Base-by-base conservation (phyloP, 2,888 invertebrate genomes). In the Schizaphis graminum region DNA sequence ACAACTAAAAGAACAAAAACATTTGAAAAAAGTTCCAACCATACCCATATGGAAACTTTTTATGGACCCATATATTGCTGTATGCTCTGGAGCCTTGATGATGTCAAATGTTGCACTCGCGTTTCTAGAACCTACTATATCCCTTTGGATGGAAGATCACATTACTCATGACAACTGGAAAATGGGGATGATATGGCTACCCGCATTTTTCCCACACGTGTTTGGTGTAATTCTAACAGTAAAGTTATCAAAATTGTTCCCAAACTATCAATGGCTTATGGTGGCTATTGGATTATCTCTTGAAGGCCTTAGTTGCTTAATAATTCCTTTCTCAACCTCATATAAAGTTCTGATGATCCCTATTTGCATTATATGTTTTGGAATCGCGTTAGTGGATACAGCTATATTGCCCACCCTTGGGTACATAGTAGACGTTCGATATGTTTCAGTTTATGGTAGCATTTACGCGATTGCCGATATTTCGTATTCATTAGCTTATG, bases 391-490 rank as follows among this genome's bases (percentile, higher is more conserved):
- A 57, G 99, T 99, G 95, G 99, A 99, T 96, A 99, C 99, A 7
- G 99, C 99, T 0, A 96, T 99, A 88, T 96, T 99, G 95, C 99
- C 99, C 3, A 99, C 98, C 2, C 97, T 99, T 77, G 99, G 99
- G 11, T 99, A 99, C 96, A 96, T 99, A 95, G 99, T 99, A 77
- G 99, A 99, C 96, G 98, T 99, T 24, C 97, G 99, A 90, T 99
- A 99, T 96, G 99, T 99, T 2, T 99, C 99, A 1, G 99, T 99
- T 0, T 99, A 99, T 96, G 99, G 99, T 93, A 99, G 99, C 95
- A 99, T 99, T 95, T 99, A 99, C 96, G 99, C 99, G 95, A 99
- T 99, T 95, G 99, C 99, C 41, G 99, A 99, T 96, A 99, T 99
- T 95, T 99, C 99, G 3, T 99, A 99, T 96, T 99, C 99, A 47